Percentiles rank a stretch among this genome's conserved stretches.
phyloP scores from a whole-genome alignment of 2,797 vertebrate genomes.

The Vipera latastei region DNA sequence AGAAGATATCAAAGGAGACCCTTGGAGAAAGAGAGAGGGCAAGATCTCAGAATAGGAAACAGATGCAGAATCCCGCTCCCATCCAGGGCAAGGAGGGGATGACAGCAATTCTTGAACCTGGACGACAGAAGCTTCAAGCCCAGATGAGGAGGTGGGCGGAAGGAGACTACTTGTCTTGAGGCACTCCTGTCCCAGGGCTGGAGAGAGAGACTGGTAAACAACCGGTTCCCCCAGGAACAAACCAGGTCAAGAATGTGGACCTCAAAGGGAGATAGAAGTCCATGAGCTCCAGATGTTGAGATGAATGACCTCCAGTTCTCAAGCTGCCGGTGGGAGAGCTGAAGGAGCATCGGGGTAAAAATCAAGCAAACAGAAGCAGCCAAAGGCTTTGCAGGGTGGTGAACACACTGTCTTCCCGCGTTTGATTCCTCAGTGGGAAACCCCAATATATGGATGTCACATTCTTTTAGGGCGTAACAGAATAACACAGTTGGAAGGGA shows the following conservation, averaged over 20 bases:
- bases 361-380: neutral
- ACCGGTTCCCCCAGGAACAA: neutral
- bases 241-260: constrained; percentile 16
- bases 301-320: neutral
- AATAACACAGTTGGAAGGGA: neutral
- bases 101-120: neutral
- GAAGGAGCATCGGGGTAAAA: neutral
- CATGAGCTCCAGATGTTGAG: constrained; percentile 21
- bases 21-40: neutral
- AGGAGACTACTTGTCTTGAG: neutral
- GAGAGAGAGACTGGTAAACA: constrained; percentile 3
- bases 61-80: constrained; percentile 2
- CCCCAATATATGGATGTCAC: neutral
- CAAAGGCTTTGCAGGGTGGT: neutral
- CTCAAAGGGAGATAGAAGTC: neutral
- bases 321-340: neutral
- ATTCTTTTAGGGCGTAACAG: neutral
- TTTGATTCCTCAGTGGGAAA: neutral
- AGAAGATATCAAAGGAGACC: constrained; percentile 38
- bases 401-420: neutral
- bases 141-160: neutral
- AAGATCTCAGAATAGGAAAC: constrained; percentile 21
- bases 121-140: constrained; percentile 4
- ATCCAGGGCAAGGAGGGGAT: neutral
- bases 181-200: neutral